Conservation (phyloP, 1,140 invertebrate genomes). For the Zaprionus ghesquierei region DNA sequence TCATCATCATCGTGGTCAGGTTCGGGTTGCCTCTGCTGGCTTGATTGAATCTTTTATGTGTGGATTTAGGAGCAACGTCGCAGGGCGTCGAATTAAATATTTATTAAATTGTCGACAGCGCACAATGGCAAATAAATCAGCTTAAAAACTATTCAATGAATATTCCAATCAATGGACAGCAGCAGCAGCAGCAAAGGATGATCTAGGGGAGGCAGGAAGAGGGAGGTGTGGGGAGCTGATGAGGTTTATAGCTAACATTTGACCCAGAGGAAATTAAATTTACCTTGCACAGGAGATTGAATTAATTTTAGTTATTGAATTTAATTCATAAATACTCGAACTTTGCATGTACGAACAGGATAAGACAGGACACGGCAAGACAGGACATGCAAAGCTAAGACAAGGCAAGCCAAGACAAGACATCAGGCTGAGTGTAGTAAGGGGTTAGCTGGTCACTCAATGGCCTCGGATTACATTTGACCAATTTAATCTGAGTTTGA, state of each 20-base stretch:
- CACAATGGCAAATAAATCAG: slow-evolving; percentile 75
- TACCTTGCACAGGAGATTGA: slow-evolving; percentile 8
- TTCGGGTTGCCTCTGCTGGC: not conserved
- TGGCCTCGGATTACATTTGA: slow-evolving; percentile 71
- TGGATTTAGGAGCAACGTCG: slow-evolving; percentile 57
- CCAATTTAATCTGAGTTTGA: slow-evolving; percentile 55
- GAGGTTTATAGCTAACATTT: slow-evolving; percentile 56
- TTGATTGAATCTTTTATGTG: slow-evolving; percentile 79
- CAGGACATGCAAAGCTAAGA: not conserved
- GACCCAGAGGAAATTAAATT: slow-evolving; percentile 61
- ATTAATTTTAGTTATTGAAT: slow-evolving; percentile 4
- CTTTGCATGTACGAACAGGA: not conserved
- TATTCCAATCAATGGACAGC: slow-evolving; percentile 75
- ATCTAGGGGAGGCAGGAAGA: not conserved
- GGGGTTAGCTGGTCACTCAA: slow-evolving; percentile 23
- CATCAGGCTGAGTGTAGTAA: not conserved
- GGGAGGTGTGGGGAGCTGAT: slow-evolving; percentile 8
- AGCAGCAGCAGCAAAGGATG: slow-evolving; percentile 14
- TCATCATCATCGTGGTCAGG: slow-evolving; percentile 41
- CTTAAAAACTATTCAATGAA: slow-evolving; percentile 82
- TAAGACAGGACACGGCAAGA: slow-evolving; percentile 11
- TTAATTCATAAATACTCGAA: slow-evolving; percentile 9
- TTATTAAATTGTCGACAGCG: slow-evolving; percentile 71
- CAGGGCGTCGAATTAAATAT: slow-evolving; percentile 73
- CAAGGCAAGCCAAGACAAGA: slow-evolving; percentile 28